These are phyloP conservation scores for Drosophila nebulosa DNA, from an alignment of 1,140 invertebrate genomes.

Conservation along the genomic window DNA sequence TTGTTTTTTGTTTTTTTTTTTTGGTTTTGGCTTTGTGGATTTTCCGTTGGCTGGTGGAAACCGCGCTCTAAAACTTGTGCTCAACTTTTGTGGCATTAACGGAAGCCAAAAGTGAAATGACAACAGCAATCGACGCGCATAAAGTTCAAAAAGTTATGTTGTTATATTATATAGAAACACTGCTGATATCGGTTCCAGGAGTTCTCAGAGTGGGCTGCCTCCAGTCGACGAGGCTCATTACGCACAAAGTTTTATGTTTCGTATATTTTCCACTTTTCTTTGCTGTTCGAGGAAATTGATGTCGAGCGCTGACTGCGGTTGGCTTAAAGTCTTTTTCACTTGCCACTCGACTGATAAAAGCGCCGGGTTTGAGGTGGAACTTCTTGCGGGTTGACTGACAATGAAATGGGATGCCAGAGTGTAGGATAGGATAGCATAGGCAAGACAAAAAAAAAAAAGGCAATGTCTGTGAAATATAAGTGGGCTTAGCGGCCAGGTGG, in stretches of 20 bases:
- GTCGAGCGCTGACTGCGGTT: neutral
- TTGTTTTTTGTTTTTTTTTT: slow-evolving; percentile 7
- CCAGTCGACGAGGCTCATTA: slow-evolving; percentile 4
- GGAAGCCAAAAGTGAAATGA: slow-evolving; percentile 49
- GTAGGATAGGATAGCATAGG: neutral
- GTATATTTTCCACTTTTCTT: slow-evolving; percentile 1
- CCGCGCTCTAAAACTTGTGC: slow-evolving; percentile 49
- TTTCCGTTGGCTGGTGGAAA: slow-evolving; percentile 19
- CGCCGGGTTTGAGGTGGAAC: neutral
- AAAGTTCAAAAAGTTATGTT: slow-evolving; percentile 53
- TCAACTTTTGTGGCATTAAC: slow-evolving; percentile 53
- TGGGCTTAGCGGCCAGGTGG: neutral
- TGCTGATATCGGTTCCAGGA: slow-evolving; percentile 42
- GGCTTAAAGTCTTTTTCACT: neutral
- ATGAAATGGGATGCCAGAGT: neutral
- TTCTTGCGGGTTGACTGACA: neutral
- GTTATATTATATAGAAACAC: slow-evolving; percentile 38
- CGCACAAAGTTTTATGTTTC: slow-evolving; percentile 8
- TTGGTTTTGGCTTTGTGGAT: slow-evolving; percentile 5
- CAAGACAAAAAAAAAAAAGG: too few species aligned
- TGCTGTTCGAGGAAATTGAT: neutral
- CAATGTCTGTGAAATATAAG: neutral
- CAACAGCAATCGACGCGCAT: slow-evolving; percentile 58
- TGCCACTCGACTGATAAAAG: neutral
- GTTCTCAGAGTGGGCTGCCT: neutral